These are phyloP conservation scores for Chunga burmeisteri DNA, from an alignment of 2,113 vertebrate species.

Conservation along the genomic window DNA sequence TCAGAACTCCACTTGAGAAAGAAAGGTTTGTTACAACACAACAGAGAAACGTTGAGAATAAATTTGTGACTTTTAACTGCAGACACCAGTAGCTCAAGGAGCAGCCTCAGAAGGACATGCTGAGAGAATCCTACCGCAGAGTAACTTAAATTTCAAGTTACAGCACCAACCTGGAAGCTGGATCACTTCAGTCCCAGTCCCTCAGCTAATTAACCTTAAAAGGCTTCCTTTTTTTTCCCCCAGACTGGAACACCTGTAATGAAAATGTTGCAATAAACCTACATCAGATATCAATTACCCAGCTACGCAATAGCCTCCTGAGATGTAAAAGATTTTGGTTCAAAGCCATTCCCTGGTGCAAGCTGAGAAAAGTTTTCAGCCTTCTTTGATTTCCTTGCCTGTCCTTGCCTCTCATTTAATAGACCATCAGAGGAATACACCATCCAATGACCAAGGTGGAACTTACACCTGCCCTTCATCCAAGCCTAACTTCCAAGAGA, in stretches of 20 bases:
- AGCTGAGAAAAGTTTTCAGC: background rate
- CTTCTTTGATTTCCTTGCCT: background rate
- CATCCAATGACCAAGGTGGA: background rate
- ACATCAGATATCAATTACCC: background rate
- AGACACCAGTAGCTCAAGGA: background rate
- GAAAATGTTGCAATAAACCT: background rate
- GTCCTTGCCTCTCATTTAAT: background rate
- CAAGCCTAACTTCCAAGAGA: background rate
- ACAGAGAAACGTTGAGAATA: background rate
- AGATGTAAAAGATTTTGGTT: background rate
- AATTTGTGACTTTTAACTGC: background rate
- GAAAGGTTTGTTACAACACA: background rate
- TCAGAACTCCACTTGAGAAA: background rate
- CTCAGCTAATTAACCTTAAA: background rate
- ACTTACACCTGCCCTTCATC: background rate
- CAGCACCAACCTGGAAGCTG: fast-evolving
- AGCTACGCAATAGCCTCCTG: background rate
- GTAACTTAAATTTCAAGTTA: background rate
- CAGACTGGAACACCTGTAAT: background rate
- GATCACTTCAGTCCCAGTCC: background rate
- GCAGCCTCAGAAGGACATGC: background rate
- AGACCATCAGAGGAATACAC: fast-evolving
- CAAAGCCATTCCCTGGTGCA: background rate
- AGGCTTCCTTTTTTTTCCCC: fast-evolving
- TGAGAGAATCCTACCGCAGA: background rate